These are phyloP conservation scores for Andrena trimmerana DNA, from an alignment of 2,888 invertebrate species.

Conservation along the genomic window DNA sequence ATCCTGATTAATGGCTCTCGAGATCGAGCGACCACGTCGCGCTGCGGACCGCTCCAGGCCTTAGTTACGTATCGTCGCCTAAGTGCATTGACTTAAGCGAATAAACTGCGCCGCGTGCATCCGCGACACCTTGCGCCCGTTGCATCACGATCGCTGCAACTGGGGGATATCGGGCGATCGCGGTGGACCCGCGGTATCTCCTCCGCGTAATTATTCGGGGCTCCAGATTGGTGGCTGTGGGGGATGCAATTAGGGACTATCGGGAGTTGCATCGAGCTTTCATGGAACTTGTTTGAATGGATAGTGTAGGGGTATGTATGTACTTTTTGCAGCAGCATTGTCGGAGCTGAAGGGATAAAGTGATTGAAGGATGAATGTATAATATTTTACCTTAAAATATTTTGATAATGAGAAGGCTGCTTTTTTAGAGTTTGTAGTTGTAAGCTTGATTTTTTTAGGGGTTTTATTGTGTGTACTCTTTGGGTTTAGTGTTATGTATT, in stretches of 20 bases:
- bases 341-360: no score
- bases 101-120: constrained; percentile 30
- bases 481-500: no score
- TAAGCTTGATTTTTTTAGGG: no score
- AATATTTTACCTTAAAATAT: no score
- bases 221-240: neutral
- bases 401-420: no score
- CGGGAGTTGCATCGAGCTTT: no score
- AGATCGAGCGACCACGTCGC: constrained; percentile 59
- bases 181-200: neutral
- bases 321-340: no score
- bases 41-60: constrained; percentile 30
- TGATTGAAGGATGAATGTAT: no score
- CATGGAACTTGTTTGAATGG: no score
- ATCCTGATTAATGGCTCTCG: constrained; percentile 71
- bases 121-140: constrained; percentile 38
- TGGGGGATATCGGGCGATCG: constrained; percentile 23
- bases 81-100: constrained; percentile 61
- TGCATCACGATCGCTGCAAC: constrained; percentile 8
- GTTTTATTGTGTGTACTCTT: no score
- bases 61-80: constrained; percentile 49
- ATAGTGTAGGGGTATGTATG: no score
- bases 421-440: no score
- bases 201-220: neutral
- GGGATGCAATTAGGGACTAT: neutral